Evolutionary conservation across 2,888 invertebrate species (phyloP).

Genomic region (Lymantria monacha): DNA sequence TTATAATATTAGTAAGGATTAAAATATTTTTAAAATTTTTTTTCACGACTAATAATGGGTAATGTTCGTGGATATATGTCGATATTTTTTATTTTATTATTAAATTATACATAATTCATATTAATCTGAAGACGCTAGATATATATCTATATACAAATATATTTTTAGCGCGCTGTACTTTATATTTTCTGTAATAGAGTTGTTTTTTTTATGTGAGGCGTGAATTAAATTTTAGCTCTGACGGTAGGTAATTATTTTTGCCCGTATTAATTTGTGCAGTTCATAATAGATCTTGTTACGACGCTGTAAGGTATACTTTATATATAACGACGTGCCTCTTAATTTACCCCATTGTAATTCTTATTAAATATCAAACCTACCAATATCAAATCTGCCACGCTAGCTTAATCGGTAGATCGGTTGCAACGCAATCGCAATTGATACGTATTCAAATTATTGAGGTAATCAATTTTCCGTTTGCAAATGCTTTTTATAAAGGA

Average conservation of each 20-base stretch:
- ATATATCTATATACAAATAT: constrained; percentile 5
- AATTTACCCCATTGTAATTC: constrained; percentile 53
- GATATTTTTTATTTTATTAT: constrained; percentile 21
- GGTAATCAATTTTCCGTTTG: background rate
- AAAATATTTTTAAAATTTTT: constrained; percentile 30
- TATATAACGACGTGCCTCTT: constrained; percentile 32
- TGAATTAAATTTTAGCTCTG: background rate
- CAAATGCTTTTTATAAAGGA: constrained; percentile 28
- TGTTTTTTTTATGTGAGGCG: background rate
- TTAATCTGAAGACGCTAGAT: constrained; percentile 25
- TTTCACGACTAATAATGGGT: constrained; percentile 32
- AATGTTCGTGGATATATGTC: constrained; percentile 27
- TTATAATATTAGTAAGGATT: too few species aligned
- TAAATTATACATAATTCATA: constrained; percentile 30
- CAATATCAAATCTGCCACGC: too few species aligned
- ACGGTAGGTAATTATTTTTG: background rate
- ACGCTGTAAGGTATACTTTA: constrained; percentile 21
- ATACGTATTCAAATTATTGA: too few species aligned
- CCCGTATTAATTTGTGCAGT: background rate
- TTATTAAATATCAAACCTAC: constrained; percentile 31
- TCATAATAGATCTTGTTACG: background rate
- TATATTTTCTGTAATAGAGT: constrained; percentile 9
- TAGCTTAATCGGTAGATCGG: too few species aligned
- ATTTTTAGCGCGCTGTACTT: constrained; percentile 17
- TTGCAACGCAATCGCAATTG: too few species aligned